A percentile compares a stretch with the other conserved stretches of the same genome.
phyloP scores from a whole-genome alignment of 2,113 vertebrate species.

The Dipodomys stephensi region DNA sequence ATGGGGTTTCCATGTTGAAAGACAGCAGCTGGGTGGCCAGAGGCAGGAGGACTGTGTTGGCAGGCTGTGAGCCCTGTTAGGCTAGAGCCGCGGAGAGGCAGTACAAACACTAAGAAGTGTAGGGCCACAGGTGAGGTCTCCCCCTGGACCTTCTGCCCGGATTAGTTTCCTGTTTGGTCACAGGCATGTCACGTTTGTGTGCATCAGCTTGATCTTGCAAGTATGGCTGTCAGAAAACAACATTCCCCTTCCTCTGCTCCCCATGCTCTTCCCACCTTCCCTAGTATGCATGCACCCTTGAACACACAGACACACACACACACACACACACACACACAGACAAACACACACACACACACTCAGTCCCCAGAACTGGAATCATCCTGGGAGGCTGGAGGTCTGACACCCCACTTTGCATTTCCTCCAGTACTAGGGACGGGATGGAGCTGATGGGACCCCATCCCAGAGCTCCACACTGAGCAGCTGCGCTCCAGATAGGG shows the following conservation, averaged over 20 bases:
- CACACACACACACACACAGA: too few relatives aligned
- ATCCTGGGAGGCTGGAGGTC: not conserved
- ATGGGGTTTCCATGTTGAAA: too few relatives aligned
- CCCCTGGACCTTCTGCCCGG: accelerated
- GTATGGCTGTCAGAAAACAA: not conserved
- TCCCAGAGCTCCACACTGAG: not conserved
- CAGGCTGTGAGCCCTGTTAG: too few relatives aligned
- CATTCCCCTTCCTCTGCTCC: accelerated
- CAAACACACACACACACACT: not conserved
- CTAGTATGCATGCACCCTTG: not conserved
- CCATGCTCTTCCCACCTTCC: accelerated
- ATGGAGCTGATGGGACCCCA: accelerated
- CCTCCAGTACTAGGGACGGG: not conserved
- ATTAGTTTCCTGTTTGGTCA: not conserved
- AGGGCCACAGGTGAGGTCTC: accelerated
- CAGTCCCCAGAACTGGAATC: too few relatives aligned
- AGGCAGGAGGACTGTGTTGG: too few relatives aligned
- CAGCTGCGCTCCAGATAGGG: not conserved
- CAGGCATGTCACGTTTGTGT: accelerated
- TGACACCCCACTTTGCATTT: accelerated
- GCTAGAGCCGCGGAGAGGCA: accelerated
- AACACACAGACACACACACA: not conserved
- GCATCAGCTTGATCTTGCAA: not conserved
- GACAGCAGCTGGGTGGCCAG: too few relatives aligned
- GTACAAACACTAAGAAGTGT: accelerated